Base-by-base conservation (phyloP, 2,888 invertebrate genomes). In the Nezara viridula region DNA sequence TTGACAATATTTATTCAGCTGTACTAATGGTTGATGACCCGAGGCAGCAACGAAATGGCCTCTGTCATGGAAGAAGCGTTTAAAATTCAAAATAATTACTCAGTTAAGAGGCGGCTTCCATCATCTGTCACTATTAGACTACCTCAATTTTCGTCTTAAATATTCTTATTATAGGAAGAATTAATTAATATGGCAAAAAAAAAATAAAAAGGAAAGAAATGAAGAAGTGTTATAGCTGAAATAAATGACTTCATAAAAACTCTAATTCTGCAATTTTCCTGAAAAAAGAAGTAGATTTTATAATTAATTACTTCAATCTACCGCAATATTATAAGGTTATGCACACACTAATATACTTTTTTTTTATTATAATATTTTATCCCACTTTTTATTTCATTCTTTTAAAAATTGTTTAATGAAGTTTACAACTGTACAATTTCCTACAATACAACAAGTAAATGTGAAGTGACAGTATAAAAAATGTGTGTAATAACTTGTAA, bases 71-170 rank as follows among this genome's bases (percentile, higher is more conserved):
- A 55, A 55, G 55, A 24, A 55, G 55, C 24, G 55, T n/a, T n/a
- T 55, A 55, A 55, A 55, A 55, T 55, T 55, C n/a, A 55, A 55
- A 55, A n/a, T n/a, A n/a, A n/a, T n/a, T n/a, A n/a, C n/a, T n/a
- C n/a, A n/a, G n/a, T 55, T n/a, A 55, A n/a, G n/a, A 55, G n/a
- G 55, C 55, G n/a, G n/a, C 55, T 55, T 55, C 55, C 24, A 55
- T 55, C 55, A 55, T n/a, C 55, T 55, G 55, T 55, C 55, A 55
- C 55, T 55, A 55, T 55, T 55, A 55, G n/a, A 55, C n/a, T n/a
- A 55, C 55, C 55, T n/a, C 9, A 2, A 55, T n/a, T 9, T n/a
- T n/a, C 1, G n/a, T n/a, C 9, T 9, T 55, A n/a, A n/a, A n/a
- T n/a, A 55, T 55, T 55, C 55, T 55, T n/a, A 55, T 55, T 55